phyloP scores from a whole-genome alignment of 2,113 vertebrate genomes.

The Calidris pugnax region DNA sequence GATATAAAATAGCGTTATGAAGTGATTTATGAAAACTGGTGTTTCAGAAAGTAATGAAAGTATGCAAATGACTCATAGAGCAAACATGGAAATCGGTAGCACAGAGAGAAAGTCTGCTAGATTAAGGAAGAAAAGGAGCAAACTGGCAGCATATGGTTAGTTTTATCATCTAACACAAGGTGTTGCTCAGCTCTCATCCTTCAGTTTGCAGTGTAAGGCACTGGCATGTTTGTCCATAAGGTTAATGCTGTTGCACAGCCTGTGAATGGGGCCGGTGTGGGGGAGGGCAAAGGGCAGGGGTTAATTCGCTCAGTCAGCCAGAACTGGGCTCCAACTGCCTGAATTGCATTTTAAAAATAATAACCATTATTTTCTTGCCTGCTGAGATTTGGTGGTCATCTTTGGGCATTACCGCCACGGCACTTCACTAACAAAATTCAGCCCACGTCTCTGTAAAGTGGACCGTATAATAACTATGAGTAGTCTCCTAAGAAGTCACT shows the following conservation, averaged over 20 bases:
- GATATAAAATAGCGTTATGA: neutral
- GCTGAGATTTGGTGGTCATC: neutral
- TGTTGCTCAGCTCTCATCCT: constrained; percentile 32
- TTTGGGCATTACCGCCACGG: neutral
- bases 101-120: neutral
- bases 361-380: neutral
- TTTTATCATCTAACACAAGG: constrained; percentile 33
- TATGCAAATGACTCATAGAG: neutral
- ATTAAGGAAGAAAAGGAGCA: neutral
- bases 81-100: neutral
- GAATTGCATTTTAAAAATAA: neutral
- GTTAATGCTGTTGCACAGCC: neutral
- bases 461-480: neutral
- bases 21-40: neutral
- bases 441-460: neutral
- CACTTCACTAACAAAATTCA: neutral
- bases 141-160: neutral
- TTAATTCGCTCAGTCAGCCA: neutral
- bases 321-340: neutral
- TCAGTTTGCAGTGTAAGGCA: neutral
- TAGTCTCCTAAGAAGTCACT: neutral
- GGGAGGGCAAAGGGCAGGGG: neutral
- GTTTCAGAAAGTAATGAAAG: neutral
- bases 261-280: neutral
- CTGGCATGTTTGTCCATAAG: neutral